A percentile compares a stretch with the other conserved stretches of the same genome.
phyloP scores from a whole-genome alignment of 2,113 vertebrate species.

The Chauna torquata region DNA sequence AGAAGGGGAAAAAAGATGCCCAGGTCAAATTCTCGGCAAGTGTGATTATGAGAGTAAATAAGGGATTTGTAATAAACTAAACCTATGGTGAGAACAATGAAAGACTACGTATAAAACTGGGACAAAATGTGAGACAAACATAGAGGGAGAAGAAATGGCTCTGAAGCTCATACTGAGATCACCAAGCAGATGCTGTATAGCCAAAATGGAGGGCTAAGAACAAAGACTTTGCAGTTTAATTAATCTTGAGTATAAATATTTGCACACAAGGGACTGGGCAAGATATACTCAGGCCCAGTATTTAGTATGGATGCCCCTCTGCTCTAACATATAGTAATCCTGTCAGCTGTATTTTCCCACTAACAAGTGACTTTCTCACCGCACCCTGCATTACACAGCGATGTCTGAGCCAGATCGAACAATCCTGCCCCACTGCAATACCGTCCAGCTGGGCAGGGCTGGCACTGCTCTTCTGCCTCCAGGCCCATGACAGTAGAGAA shows the following conservation, averaged over 20 bases:
- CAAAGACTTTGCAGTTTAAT: background rate
- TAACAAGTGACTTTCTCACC: background rate
- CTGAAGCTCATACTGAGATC: background rate
- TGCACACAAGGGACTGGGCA: background rate
- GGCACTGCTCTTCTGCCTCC: conserved; percentile 77
- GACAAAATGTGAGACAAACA: background rate
- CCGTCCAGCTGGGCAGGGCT: conserved; percentile 81
- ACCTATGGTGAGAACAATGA: background rate
- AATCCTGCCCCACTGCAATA: conserved; percentile 83
- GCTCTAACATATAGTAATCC: accelerated
- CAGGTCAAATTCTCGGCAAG: background rate
- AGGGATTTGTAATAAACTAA: background rate
- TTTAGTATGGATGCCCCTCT: background rate
- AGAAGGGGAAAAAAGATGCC: background rate
- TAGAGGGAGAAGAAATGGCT: background rate
- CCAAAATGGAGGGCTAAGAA: background rate
- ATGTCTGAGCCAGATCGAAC: conserved; percentile 68
- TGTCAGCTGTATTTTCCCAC: background rate
- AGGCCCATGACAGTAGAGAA: conserved; percentile 80
- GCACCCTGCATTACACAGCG: conserved; percentile 84
- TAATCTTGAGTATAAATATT: background rate
- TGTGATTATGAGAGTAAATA: background rate
- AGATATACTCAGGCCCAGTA: background rate
- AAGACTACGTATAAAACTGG: background rate
- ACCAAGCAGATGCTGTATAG: background rate